Evolutionary conservation across 2,113 vertebrate genomes (phyloP).

Genomic region (Hippocampus barbouri): DNA sequence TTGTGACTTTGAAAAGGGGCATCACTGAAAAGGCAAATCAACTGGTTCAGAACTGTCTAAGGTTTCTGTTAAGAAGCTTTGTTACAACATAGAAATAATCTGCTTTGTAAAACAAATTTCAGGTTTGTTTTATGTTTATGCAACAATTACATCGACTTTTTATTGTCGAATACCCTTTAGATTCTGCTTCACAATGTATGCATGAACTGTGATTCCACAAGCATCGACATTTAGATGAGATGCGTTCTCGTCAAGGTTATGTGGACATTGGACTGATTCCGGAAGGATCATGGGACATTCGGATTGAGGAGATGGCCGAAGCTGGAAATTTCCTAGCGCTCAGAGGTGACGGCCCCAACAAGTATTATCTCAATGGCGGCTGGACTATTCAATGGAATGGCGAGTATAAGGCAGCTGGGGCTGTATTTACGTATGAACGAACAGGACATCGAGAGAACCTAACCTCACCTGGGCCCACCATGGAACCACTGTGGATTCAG

Average conservation of each 20-base stretch:
- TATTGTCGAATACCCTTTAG: neutral
- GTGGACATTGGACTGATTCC: constrained; percentile 92
- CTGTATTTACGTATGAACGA: constrained; percentile 88
- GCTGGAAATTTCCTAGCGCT: constrained; percentile 89
- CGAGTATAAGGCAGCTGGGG: constrained; percentile 87
- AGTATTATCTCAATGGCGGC: constrained; percentile 89
- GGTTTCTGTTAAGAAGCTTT: neutral
- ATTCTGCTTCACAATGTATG: neutral
- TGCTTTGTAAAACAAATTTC: neutral
- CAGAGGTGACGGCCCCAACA: constrained; percentile 79
- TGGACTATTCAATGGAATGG: constrained; percentile 97
- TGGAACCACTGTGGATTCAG: constrained; percentile 93
- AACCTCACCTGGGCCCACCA: constrained; percentile 87
- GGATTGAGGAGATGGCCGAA: constrained; percentile 84
- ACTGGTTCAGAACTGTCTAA: neutral
- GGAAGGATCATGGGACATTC: constrained; percentile 82
- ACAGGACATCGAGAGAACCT: constrained; percentile 87
- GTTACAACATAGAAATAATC: neutral
- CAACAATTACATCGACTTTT: neutral
- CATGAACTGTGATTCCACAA: neutral
- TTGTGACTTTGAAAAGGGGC: neutral
- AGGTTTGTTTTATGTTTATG: neutral
- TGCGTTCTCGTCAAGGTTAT: constrained; percentile 73
- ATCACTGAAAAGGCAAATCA: neutral
- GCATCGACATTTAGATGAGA: neutral